These are phyloP conservation scores for Sinhomidia bicolor DNA, from an alignment of 2,888 invertebrate genomes.

Conservation along the genomic window DNA sequence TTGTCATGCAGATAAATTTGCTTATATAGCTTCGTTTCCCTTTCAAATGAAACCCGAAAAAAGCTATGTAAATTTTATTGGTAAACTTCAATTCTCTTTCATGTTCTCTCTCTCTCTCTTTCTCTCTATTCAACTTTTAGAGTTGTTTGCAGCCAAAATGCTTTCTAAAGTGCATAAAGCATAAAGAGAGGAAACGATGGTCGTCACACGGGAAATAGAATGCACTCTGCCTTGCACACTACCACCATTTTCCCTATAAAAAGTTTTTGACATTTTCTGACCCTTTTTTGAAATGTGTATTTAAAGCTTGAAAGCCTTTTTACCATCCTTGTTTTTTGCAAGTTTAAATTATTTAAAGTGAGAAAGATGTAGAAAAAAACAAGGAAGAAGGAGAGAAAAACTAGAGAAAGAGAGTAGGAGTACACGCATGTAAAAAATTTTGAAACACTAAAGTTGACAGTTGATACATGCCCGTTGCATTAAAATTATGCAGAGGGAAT, in stretches of 20 bases:
- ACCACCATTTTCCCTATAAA: no score
- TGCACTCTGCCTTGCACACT: no score
- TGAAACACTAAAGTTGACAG: conserved; percentile 7
- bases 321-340: neutral
- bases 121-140: no score
- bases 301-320: neutral
- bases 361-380: neutral
- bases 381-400: neutral
- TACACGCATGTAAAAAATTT: conserved; percentile 13
- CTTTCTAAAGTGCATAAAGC: no score
- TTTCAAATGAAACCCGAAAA: no score
- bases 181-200: no score
- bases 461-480: conserved; percentile 46
- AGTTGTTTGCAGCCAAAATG: neutral
- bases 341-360: neutral
- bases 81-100: no score
- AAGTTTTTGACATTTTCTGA: conserved; percentile 24
- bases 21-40: neutral
- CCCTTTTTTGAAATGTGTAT: conserved; percentile 22
- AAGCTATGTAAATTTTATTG: no score
- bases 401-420: neutral
- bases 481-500: conserved; percentile 33
- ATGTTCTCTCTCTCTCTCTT: no score
- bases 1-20: neutral
- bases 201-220: no score